These are phyloP conservation scores for Drymonia ruficornis DNA, from an alignment of 2,888 invertebrate genomes.

Conservation along the genomic window DNA sequence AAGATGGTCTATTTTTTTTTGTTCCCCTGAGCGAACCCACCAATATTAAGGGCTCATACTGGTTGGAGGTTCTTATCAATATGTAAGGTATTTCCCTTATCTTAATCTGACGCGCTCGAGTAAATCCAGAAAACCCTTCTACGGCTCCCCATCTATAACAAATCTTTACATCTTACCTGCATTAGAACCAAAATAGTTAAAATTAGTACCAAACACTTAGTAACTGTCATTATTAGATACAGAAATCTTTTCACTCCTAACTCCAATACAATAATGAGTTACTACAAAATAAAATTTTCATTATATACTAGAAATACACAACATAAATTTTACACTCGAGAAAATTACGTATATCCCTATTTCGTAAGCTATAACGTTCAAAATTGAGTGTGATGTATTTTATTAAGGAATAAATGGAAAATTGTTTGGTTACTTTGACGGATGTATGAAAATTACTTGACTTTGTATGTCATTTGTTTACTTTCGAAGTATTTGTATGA, in stretches of 20 bases:
- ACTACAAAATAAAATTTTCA: neutral
- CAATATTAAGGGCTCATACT: too few relatives aligned
- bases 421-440: conserved; percentile 5
- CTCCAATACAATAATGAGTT: neutral
- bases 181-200: conserved; percentile 16
- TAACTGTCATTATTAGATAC: conserved; percentile 6
- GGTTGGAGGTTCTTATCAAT: too few relatives aligned
- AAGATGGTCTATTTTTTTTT: too few relatives aligned
- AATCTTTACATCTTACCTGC: conserved; percentile 38
- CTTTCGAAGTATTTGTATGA: too few relatives aligned
- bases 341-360: conserved; percentile 13
- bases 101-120: too few relatives aligned
- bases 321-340: neutral
- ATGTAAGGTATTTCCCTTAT: too few relatives aligned
- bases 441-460: conserved; percentile 3
- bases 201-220: conserved; percentile 15
- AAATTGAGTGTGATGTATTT: conserved; percentile 13
- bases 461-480: neutral
- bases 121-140: too few relatives aligned
- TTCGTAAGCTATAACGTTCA: neutral
- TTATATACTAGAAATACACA: conserved; percentile 12
- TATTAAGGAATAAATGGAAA: too few relatives aligned
- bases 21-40: too few relatives aligned
- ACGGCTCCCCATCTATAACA: too few relatives aligned
- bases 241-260: neutral